phyloP scores from a whole-genome alignment of 2,888 invertebrate species.

The Drosophila anomalata region DNA sequence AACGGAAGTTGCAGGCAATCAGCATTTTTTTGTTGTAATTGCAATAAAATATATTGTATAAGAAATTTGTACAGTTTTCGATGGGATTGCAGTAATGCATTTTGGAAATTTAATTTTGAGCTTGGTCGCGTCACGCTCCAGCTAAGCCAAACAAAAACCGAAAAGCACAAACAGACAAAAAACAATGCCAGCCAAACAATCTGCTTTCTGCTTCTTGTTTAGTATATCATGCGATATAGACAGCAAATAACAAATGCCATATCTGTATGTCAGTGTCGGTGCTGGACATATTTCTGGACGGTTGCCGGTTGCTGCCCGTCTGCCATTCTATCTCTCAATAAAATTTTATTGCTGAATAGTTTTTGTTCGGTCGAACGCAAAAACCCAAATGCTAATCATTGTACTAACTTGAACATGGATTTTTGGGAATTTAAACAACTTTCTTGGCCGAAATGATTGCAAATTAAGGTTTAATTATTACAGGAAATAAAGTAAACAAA shows the following conservation, averaged over 20 bases:
- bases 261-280: slow-evolving; percentile 27
- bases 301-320: slow-evolving; percentile 7
- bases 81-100: slow-evolving; percentile 43
- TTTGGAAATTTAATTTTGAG: slow-evolving; percentile 39
- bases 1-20: slow-evolving; percentile 41
- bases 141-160: slow-evolving; percentile 38
- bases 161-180: slow-evolving; percentile 6
- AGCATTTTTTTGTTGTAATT: slow-evolving; percentile 31
- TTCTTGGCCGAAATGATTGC: slow-evolving; percentile 2
- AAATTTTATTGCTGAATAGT: slow-evolving; percentile 33
- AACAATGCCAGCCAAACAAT: slow-evolving; percentile 41
- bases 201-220: slow-evolving; percentile 26
- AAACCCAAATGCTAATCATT: slow-evolving; percentile 15
- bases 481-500: not conserved
- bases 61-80: slow-evolving; percentile 30
- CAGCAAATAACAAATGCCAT: slow-evolving; percentile 18
- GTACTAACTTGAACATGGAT: slow-evolving; percentile 12
- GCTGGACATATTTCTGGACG: slow-evolving; percentile 22
- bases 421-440: slow-evolving; percentile 6
- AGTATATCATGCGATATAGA: slow-evolving; percentile 21
- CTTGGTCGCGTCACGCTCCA: slow-evolving; percentile 46
- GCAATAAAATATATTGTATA: slow-evolving; percentile 34
- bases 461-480: slow-evolving; percentile 13
- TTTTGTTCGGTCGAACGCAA: not conserved
- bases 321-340: slow-evolving; percentile 39